These are phyloP conservation scores for Neotoxoptera formosana DNA, from an alignment of 1,140 invertebrate genomes.

Conservation along the genomic window DNA sequence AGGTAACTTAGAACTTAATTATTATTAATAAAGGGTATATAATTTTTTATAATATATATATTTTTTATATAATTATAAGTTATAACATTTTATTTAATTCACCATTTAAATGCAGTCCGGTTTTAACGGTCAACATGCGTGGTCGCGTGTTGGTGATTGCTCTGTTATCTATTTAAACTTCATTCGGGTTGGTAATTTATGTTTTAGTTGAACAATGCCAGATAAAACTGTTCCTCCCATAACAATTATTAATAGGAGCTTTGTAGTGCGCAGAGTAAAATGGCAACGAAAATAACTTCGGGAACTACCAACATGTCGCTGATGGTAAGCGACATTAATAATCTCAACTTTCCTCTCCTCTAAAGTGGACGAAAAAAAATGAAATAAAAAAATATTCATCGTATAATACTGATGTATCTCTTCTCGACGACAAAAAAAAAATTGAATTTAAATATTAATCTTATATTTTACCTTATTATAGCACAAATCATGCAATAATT, in stretches of 20 bases:
- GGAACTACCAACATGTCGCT: background rate
- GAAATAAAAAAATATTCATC: background rate
- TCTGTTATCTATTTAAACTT: constrained; percentile 3
- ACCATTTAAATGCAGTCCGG: background rate
- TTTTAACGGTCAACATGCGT: background rate
- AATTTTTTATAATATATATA: background rate
- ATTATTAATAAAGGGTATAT: background rate
- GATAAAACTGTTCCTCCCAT: background rate
- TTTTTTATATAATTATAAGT: background rate
- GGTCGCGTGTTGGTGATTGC: background rate
- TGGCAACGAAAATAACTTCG: background rate
- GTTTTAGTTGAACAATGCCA: constrained; percentile 1
- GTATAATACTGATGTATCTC: background rate
- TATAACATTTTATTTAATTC: background rate
- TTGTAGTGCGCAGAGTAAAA: background rate
- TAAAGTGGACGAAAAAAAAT: background rate
- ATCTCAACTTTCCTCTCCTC: background rate
- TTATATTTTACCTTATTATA: background rate
- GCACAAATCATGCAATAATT: background rate
- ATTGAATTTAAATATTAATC: background rate
- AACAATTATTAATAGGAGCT: constrained; percentile 3
- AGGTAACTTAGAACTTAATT: background rate
- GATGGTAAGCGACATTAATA: constrained; percentile 1
- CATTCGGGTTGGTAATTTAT: background rate
- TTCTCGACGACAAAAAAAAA: background rate